Evolutionary conservation across 2,113 vertebrate species (phyloP).

Genomic region (Pseudorhombus dupliciocellatus): DNA sequence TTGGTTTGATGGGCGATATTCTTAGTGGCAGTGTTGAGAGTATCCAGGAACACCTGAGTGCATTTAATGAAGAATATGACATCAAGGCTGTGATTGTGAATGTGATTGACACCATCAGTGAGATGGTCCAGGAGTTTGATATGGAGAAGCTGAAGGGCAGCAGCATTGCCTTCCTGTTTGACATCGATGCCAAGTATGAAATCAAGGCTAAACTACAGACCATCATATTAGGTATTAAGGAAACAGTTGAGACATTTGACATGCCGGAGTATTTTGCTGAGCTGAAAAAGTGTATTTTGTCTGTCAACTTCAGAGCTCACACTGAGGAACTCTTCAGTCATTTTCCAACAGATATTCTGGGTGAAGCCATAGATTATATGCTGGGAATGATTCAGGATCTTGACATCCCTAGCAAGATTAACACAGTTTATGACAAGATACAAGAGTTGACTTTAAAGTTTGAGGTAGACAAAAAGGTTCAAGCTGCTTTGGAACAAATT

Average conservation of each 20-base stretch:
- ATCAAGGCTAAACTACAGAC: slow-evolving; percentile 76
- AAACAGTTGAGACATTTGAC: slow-evolving; percentile 79
- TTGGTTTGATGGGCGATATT: slow-evolving; percentile 76
- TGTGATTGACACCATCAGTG: slow-evolving; percentile 75
- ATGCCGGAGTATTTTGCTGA: slow-evolving; percentile 63
- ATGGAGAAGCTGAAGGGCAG: slow-evolving; percentile 77
- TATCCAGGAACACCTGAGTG: slow-evolving; percentile 79
- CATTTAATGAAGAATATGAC: slow-evolving; percentile 83
- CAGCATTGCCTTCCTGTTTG: slow-evolving; percentile 79
- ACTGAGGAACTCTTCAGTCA: slow-evolving; percentile 63
- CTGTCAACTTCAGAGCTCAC: slow-evolving; percentile 54
- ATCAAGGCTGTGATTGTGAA: slow-evolving; percentile 74
- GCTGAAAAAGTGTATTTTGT: slow-evolving; percentile 71
- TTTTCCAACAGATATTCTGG: slow-evolving; percentile 74
- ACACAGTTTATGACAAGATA: slow-evolving; percentile 69
- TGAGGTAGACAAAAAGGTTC: slow-evolving; percentile 82
- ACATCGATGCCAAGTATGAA: slow-evolving; percentile 79
- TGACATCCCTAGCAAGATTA: slow-evolving; percentile 82
- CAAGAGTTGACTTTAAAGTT: slow-evolving; percentile 80
- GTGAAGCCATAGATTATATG: slow-evolving; percentile 62
- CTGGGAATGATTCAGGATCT: slow-evolving; percentile 75
- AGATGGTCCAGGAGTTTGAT: slow-evolving; percentile 75
- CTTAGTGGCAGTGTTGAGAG: slow-evolving; percentile 76
- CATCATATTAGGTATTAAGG: slow-evolving; percentile 75
- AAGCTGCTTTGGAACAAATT: slow-evolving; percentile 82